These are phyloP conservation scores for Punctoribates punctum DNA, from an alignment of 2,888 invertebrate species.

Conservation along the genomic window DNA sequence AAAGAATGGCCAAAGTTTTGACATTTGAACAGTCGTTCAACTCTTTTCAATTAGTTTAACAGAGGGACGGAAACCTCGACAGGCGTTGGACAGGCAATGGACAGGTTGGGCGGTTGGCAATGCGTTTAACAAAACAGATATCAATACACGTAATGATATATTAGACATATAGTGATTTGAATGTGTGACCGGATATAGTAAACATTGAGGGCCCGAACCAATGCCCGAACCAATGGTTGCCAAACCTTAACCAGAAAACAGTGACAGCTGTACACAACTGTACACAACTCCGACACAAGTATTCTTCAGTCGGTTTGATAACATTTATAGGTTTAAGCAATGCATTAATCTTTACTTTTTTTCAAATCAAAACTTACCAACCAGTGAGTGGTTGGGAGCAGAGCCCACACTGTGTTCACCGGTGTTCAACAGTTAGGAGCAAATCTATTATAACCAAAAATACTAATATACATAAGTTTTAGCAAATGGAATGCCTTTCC, in stretches of 20 bases:
- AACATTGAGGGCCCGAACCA: conserved; percentile 16
- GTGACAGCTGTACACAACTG: conserved; percentile 17
- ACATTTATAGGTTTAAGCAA: conserved; percentile 17
- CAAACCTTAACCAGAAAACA: neutral
- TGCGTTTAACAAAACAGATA: conserved; percentile 26
- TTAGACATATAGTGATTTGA: neutral
- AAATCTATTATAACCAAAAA: conserved; percentile 25
- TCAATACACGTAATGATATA: conserved; percentile 36
- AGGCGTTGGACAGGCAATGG: neutral
- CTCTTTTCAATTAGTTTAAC: conserved; percentile 32
- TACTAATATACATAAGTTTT: conserved; percentile 23
- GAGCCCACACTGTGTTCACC: conserved; percentile 25
- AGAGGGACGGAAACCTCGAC: conserved; percentile 26
- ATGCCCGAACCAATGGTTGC: conserved; percentile 6
- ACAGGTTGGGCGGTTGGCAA: conserved; percentile 24
- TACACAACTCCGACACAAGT: no score
- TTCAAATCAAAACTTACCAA: conserved; percentile 6
- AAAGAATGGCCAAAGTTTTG: neutral
- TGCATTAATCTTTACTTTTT: neutral
- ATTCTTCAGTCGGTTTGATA: conserved; percentile 3
- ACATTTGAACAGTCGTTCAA: conserved; percentile 30
- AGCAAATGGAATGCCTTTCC: conserved; percentile 2
- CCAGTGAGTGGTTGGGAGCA: neutral
- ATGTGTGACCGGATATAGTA: conserved; percentile 30
- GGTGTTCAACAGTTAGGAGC: neutral